A percentile compares a stretch with the other conserved stretches of the same genome.
phyloP scores from a whole-genome alignment of 2,113 vertebrate species.

The Indri indri region DNA sequence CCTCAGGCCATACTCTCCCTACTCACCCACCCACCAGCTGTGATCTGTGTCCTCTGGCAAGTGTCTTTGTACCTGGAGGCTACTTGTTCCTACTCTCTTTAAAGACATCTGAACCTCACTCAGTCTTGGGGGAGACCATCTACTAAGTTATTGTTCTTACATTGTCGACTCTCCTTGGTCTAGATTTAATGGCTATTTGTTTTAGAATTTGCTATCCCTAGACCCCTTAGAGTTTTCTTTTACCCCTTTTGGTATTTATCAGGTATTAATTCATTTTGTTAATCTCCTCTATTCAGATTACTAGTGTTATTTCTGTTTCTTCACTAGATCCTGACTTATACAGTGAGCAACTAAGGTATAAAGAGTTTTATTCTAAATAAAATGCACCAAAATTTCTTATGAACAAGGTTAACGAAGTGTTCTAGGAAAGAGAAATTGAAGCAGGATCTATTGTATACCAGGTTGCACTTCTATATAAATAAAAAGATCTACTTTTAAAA shows the following conservation, averaged over 20 bases:
- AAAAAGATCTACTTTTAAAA: constrained; percentile 24
- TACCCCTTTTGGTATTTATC: neutral
- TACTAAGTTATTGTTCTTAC: neutral
- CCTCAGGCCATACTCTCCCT: neutral
- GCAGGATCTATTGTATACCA: neutral
- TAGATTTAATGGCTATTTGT: neutral
- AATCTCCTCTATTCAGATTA: constrained; percentile 20
- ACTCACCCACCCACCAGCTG: neutral
- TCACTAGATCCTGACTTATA: neutral
- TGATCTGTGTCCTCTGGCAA: neutral
- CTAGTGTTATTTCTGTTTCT: neutral
- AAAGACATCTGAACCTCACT: neutral
- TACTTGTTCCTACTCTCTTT: neutral
- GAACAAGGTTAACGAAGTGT: neutral
- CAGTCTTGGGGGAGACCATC: neutral
- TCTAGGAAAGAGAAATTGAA: constrained; percentile 23
- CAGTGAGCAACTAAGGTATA: neutral
- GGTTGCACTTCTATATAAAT: neutral
- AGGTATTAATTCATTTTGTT: neutral
- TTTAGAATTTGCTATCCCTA: constrained; percentile 11
- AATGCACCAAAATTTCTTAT: neutral
- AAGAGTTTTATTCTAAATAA: constrained; percentile 25
- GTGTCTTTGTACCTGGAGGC: neutral
- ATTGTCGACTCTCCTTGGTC: neutral
- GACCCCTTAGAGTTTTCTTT: neutral